Base-by-base conservation (phyloP, 1,140 invertebrate species). In the Cotesia typhae region DNA sequence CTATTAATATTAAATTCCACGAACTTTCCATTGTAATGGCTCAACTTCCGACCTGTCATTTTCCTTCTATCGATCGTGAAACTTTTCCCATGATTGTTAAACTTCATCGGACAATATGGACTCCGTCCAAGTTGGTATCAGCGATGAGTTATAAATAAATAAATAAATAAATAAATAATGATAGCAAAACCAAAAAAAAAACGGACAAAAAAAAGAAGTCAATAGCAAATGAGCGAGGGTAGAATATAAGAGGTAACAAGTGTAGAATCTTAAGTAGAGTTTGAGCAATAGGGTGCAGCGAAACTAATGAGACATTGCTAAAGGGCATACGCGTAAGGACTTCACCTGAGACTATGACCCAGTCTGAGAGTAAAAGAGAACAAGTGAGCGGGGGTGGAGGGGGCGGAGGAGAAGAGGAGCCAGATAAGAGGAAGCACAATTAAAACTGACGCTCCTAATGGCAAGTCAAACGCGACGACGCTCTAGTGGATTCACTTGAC, bases 251-350 rank as follows among this genome's bases (percentile, higher is more conserved):
- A 55, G 41, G 66, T 20, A 14, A 10, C 41, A 47, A 47, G 41
- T 47, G 41, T 47, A 47, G 41, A 47, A 47, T 47, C 41, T 47
- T 47, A 10, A 47, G 41, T 47, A 47, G 6, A 47, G 41, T 47
- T 47, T 47, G 41, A 47, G 41, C 41, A 5, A 6, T 9, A 47
- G 41, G 53, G 14, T 80, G 61, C 38, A 59, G 51, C 53, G 85
- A 84, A 87, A 87, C 86, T 87, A 87, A 87, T 87, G 85, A 87
- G 86, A 86, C 86, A 87, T 87, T 78, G 85, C 85, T 87, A 86
- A 87, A 87, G 85, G 85, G 84, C 84, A 86, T 81, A 75, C 78
- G 51, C 76, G 74, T 80, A 74, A 78, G 78, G 77, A 84, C 84
- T 86, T 84, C 84, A 86, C 83, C 84, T 86, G 84, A 85, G 84